phyloP scores from a whole-genome alignment of 1,140 invertebrate species.

The Platyura marginata region DNA sequence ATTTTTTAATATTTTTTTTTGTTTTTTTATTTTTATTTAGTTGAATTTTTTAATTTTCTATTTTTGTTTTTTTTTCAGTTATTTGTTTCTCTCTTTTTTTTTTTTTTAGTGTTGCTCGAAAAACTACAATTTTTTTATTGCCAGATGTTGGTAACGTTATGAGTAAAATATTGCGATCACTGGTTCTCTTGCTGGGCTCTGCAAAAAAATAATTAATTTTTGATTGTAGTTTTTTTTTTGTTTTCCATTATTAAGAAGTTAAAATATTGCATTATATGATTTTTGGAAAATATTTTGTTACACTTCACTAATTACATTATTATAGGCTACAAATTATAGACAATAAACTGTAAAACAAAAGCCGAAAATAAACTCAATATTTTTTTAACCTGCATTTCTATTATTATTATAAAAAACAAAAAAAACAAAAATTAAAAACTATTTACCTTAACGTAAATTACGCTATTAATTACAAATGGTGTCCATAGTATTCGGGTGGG shows the following conservation, averaged over 20 bases:
- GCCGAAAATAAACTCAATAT: background rate
- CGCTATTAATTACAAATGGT: conserved; percentile 52
- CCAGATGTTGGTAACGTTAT: background rate
- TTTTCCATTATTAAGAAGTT: too few species aligned
- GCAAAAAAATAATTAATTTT: background rate
- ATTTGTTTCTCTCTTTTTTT: background rate
- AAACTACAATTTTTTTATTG: background rate
- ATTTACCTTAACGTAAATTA: background rate
- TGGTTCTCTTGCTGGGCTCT: background rate
- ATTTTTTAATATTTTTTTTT: too few species aligned
- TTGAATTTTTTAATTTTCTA: too few species aligned
- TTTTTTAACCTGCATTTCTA: background rate
- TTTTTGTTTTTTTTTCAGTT: too few species aligned
- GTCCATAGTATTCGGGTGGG: conserved; percentile 76
- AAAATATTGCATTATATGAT: too few species aligned
- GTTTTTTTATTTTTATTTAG: too few species aligned
- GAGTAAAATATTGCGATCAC: background rate
- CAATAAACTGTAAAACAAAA: background rate
- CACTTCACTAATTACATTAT: too few species aligned
- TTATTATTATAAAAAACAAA: background rate
- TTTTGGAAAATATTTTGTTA: too few species aligned
- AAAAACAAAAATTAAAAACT: background rate
- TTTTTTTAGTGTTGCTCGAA: background rate
- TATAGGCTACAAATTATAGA: background rate
- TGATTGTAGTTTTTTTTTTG: too few species aligned